These are phyloP conservation scores for Branchinecta lindahli DNA, from an alignment of 1,140 invertebrate genomes.

Conservation along the genomic window DNA sequence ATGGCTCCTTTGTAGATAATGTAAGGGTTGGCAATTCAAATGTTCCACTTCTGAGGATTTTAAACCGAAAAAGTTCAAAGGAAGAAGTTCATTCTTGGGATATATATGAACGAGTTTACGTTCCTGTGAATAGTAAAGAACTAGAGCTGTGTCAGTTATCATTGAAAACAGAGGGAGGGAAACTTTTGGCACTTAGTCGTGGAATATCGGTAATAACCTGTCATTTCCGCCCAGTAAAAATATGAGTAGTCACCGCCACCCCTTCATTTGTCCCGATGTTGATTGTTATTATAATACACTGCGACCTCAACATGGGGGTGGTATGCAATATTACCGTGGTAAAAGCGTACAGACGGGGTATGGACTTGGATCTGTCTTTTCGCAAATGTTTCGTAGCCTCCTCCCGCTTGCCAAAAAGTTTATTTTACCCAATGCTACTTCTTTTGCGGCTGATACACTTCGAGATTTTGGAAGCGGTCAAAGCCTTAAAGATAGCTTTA, in stretches of 20 bases:
- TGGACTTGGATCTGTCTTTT: not conserved
- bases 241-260: not conserved
- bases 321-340: not conserved
- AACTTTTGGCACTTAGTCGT: not conserved
- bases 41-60: not conserved
- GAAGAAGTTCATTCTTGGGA: not conserved
- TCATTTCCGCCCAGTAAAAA: not conserved
- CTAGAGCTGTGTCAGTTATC: not conserved
- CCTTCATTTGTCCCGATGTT: constrained; percentile 1
- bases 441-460: not conserved
- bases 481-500: not conserved
- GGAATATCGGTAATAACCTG: not conserved
- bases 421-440: not conserved
- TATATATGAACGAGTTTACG: not conserved
- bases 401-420: not conserved
- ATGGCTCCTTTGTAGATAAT: not conserved
- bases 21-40: not conserved
- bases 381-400: not conserved
- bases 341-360: not conserved
- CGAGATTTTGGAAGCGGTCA: not conserved
- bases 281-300: not conserved
- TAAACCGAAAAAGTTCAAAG: not conserved
- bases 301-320: not conserved
- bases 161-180: not conserved
- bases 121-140: not conserved